Base-by-base conservation (phyloP, 2,888 invertebrate genomes). In the Morinoia aosen region DNA sequence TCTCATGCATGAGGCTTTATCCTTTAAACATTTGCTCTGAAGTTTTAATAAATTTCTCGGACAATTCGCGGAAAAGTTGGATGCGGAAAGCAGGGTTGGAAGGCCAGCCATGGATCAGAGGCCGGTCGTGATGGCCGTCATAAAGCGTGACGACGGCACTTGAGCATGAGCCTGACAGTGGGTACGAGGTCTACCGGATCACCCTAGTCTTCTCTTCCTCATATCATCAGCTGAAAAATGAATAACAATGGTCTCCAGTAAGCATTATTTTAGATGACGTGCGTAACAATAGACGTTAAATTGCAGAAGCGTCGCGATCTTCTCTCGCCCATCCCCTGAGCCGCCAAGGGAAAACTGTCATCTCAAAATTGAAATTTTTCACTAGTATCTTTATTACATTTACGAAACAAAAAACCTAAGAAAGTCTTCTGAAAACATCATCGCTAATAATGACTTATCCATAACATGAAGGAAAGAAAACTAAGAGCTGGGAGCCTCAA, bases 141-240 rank as follows among this genome's bases (percentile, higher is more conserved):
- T 93, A 93, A 93, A 93, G 93, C 57, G 93, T 56, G 93, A 93
- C 93, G 93, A 93, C 93, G 93, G 93, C 93, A 93, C 93, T 93
- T 93, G 93, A 93, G 93, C 93, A 33, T n/a, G 57, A 93, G 93
- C 93, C 40, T 25, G 90, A 39, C 88, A 39, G 25, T 57, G 93
- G 57, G 93, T 93, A 93, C 25, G 93, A 93, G 58, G 57, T 48
- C 16, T 33, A 57, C 57, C 40, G 48, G 93, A 93, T 93, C 56
- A 57, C 57, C 93, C 40, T 19, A 33, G 39, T 12, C 90, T 90
- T 76, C 76, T 76, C 33, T 33, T 76, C 76, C 76, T 76, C 76
- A 76, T 76, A 76, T 76, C 76, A 76, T 76, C 19, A 76, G 76
- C 76, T 19, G 33, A 76, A 76, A 76, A 76, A 33, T 33, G 76